Conservation (phyloP, 2,888 invertebrate species). For the Sialis fuliginosa region DNA sequence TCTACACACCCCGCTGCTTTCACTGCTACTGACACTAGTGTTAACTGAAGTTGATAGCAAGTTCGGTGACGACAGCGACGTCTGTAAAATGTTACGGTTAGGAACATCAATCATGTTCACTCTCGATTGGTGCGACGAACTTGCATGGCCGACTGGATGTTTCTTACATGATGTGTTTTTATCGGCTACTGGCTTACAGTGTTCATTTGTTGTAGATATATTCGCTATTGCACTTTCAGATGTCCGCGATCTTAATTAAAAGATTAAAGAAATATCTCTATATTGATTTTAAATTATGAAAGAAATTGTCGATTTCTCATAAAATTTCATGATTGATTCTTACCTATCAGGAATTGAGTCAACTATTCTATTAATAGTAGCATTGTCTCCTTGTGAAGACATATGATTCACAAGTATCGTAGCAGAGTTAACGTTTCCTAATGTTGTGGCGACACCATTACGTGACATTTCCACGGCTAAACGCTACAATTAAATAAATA, state of each 20-base stretch:
- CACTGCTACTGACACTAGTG: constrained; percentile 26
- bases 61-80: constrained; percentile 25
- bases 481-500: constrained; percentile 26
- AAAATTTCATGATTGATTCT: too few relatives aligned
- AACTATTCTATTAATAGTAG: too few relatives aligned
- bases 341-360: too few relatives aligned
- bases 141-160: not conserved
- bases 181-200: not conserved
- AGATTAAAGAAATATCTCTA: too few relatives aligned
- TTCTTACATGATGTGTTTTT: not conserved
- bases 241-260: not conserved
- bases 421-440: too few relatives aligned
- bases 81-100: constrained; percentile 15
- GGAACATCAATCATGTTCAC: constrained; percentile 5
- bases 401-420: too few relatives aligned
- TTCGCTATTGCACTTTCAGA: not conserved
- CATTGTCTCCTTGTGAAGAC: too few relatives aligned
- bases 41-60: constrained; percentile 22
- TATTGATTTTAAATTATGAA: too few relatives aligned
- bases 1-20: constrained; percentile 16
- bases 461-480: constrained; percentile 50
- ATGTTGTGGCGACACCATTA: constrained; percentile 38
- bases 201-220: not conserved
- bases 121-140: not conserved
- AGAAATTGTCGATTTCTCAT: too few relatives aligned